These are phyloP conservation scores for Enoplosus armatus DNA, from an alignment of 2,797 vertebrate species.

Conservation along the genomic window DNA sequence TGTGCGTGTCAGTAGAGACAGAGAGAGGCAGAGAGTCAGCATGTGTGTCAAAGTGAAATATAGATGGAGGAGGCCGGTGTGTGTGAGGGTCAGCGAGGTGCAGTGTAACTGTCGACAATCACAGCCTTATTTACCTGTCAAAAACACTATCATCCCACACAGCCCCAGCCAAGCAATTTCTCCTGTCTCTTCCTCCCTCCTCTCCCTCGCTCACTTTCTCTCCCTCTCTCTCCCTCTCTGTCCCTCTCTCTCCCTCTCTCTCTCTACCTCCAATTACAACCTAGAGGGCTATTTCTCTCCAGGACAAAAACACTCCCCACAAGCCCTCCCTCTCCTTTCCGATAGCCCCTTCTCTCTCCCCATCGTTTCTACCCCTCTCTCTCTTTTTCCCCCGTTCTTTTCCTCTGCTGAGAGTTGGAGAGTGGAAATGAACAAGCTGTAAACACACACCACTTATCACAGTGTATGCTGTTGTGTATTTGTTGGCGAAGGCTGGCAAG, in stretches of 20 bases:
- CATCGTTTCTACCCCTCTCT: conserved; percentile 71
- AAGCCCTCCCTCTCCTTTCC: conserved; percentile 85
- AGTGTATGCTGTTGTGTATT: conserved; percentile 82
- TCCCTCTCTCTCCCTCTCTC: conserved; percentile 88
- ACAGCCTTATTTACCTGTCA: conserved; percentile 93
- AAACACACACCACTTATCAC: conserved; percentile 90
- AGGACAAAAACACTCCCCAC: conserved; percentile 89
- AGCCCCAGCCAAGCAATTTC: conserved; percentile 90
- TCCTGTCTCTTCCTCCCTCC: conserved; percentile 89
- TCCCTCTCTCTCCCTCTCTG: conserved; percentile 81
- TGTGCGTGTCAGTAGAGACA: conserved; percentile 48
- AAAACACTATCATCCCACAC: conserved; percentile 93
- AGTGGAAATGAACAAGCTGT: conserved; percentile 92
- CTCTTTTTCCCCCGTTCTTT: conserved; percentile 73
- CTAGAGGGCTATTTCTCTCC: conserved; percentile 90
- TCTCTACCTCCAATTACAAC: conserved; percentile 90
- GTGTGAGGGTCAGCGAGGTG: conserved; percentile 89
- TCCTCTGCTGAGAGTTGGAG: conserved; percentile 88
- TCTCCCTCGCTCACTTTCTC: conserved; percentile 84
- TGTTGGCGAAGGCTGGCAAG: conserved; percentile 70
- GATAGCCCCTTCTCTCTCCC: conserved; percentile 82
- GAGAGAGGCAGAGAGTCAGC: conserved; percentile 83
- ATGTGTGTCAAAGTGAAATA: conserved; percentile 88
- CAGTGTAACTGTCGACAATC: conserved; percentile 93
- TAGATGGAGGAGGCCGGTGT: conserved; percentile 87